Base-by-base conservation (phyloP, 2,113 vertebrate genomes). In the Scomber scombrus region DNA sequence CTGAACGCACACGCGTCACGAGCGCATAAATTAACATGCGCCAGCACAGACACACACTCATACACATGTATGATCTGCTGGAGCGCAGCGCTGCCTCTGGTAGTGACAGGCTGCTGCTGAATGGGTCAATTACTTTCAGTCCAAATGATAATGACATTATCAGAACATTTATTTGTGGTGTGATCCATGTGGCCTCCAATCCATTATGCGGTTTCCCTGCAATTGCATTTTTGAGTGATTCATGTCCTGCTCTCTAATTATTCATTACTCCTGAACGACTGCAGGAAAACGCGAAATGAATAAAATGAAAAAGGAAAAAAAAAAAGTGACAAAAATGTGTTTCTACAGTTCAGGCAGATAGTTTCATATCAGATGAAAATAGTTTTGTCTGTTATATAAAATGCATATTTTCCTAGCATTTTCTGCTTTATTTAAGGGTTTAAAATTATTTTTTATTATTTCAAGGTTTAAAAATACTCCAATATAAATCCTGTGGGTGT, bases 121-220 rank as follows among this genome's bases (percentile, higher is more conserved):
- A 83, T 86, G 76, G 89, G 94, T 93, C 93, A 93, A 92, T 93
- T 91, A 90, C 86, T 80, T 84, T 77, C 89, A 63, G 83, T 87
- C 69, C 71, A 80, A 87, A 90, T 76, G 82, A 92, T 93, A 91
- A 90, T 87, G 91, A 90, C 83, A 91, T 92, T 90, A 93, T 91
- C 87, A 89, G 80, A 85, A 40, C 88, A 84, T 92, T 94, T 92
- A 92, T 92, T 91, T 91, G 88, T 86, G 81, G 69, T 75, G 87
- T 85, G 87, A 93, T 93, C 89, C 82, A 87, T 61, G 83, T 80
- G 89, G 85, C 87, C 78, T 71, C 49, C 43, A 82, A 86, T 81
- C 85, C 74, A 91, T 91, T 91, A 85, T 75, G 80, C 40, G 51
- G 81, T 85, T 88, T 91, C 78, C 71, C 70, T 54, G 76, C 80